phyloP scores from a whole-genome alignment of 2,113 vertebrate species.

The Coptodon rendalli region DNA sequence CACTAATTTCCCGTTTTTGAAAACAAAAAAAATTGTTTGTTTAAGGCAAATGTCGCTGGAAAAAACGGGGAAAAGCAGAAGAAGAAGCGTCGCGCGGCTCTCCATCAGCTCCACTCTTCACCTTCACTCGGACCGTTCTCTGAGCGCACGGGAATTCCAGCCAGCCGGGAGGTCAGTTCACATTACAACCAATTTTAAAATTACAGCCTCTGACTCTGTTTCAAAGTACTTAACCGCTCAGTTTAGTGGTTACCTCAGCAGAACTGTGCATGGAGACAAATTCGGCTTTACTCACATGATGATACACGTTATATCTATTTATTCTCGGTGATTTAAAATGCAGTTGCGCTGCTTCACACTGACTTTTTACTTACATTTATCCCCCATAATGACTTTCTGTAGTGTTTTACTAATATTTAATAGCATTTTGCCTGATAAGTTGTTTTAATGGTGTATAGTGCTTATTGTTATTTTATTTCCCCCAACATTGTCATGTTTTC shows the following conservation, averaged over 20 bases:
- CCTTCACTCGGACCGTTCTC: not conserved
- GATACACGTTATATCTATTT: not conserved
- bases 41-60: not conserved
- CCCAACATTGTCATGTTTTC: not conserved
- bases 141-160: not conserved
- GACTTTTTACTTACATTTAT: not conserved
- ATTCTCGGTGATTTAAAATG: not conserved
- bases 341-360: not conserved
- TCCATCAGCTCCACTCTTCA: not conserved
- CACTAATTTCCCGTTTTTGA: not conserved
- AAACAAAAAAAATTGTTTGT: rapidly evolving
- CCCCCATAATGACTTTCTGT: not conserved
- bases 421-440: not conserved
- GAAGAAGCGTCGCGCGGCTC: not conserved
- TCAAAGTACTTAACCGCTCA: rapidly evolving
- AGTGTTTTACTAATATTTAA: not conserved
- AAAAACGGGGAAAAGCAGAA: not conserved
- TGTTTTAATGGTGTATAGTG: not conserved
- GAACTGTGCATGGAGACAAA: not conserved
- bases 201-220: not conserved
- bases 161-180: conserved; percentile 31
- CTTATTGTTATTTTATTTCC: not conserved
- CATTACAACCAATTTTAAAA: not conserved
- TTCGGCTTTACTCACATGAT: not conserved
- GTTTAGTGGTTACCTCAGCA: rapidly evolving